Evolutionary conservation across 2,797 vertebrate genomes (phyloP), one percentile per base, ranked within the genome.

Genomic region (Iguana delicatissima): DNA sequence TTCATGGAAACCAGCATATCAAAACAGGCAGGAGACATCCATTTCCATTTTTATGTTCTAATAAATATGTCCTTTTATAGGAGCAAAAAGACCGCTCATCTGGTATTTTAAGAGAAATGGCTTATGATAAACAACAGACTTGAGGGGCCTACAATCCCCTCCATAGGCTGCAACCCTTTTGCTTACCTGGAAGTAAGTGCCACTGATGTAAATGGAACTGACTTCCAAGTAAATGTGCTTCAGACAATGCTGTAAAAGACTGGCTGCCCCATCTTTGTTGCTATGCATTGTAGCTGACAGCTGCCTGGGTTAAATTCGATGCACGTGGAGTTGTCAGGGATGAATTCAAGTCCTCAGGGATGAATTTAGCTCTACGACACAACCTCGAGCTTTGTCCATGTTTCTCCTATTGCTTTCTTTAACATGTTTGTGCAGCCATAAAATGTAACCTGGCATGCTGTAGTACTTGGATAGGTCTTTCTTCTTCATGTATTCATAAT

Each of bases 401-500:
- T 82, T 91, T 64, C 72, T 67, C 29, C 80, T 46, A 22, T 52
- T 74, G 69, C 42, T 67, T 84, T 29, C 72, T 59, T 46, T 91
- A 57, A 86, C 83, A 86, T 81, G 69, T 46, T 50, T 69, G 52
- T 84, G 50, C 85, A 64, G 85, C 77, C 89, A 91, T 91, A 89
- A 93, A 93, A 90, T n/a, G 69, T 42, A 57, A 89, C n/a, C 62
- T 87, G 84, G 86, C 79, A 92, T 62, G 81, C 87, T 57, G 90
- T 92, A 81, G 69, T 80, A 42, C 88, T 69, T 92, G 55, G 74
- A 26, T 93, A 42, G 32, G 72, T 92, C 86, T 91, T 88, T 29
- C 72, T 85, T 57, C 87, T 89, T 86, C 55, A 57, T 89, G 55
- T 86, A 77, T 64, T 76, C 88, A 76, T 85, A 83, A 55, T 69